Base-by-base conservation (phyloP, 2,797 vertebrate genomes). In the Philypnodon macrostomus region DNA sequence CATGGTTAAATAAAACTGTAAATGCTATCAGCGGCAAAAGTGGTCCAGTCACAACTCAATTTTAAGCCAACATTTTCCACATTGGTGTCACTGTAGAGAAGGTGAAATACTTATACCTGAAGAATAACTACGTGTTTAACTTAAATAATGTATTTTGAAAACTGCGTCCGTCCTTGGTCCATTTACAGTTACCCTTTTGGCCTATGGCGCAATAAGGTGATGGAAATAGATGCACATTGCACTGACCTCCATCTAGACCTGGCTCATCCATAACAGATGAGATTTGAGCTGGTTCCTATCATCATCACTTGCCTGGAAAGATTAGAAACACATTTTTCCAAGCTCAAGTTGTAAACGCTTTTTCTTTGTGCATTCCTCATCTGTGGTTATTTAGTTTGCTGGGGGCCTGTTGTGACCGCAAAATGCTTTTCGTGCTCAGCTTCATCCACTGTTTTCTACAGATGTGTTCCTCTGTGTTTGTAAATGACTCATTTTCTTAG, bases 251-350 rank as follows among this genome's bases (percentile, higher is more conserved):
- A 63, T 68, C 62, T 24, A 62, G 68, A 76, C 68, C 55, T 45
- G 52, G 55, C 63, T 81, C 71, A 79, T 85, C 80, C 48, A 53
- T 57, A 80, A 80, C 80, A 81, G 79, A 86, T 85, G 82, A 81
- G 77, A 56, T 62, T 66, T 68, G 63, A 76, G 75, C 85, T 83
- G 80, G 84, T 80, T 84, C 77, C 80, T 81, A 84, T 85, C 85
- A 81, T 85, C 79, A 82, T 87, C 81, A 85, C 82, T 87, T 77
- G 80, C 60, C 71, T 59, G 79, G 32, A 73, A 69, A 88, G 83
- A 91, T 90, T 89, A 81, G 80, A 89, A 91, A 87, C 88, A 91
- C 88, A 89, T 91, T 90, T 87, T 81, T 70, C 64, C 73, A 30
- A 58, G 80, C 80, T 52, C 77, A 78, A 84, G 86, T 77, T 88